Evolutionary conservation across 2,888 invertebrate species (phyloP).

Genomic region (Odontocerum albicorne): DNA sequence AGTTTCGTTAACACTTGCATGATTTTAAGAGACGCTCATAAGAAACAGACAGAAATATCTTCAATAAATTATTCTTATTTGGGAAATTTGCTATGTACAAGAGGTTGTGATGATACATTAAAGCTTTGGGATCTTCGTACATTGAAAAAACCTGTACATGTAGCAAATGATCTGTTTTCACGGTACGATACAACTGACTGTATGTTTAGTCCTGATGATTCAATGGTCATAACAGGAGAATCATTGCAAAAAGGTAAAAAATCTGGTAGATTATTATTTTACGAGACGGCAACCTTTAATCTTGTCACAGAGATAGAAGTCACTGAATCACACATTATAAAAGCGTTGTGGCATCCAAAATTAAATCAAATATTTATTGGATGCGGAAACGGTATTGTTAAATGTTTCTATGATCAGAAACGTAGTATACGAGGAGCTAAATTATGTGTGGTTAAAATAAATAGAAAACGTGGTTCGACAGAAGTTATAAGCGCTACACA

Average conservation of each 20-base stretch:
- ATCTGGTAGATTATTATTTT: constrained; percentile 75
- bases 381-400: constrained; percentile 86
- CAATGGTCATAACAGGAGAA: constrained; percentile 83
- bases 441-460: constrained; percentile 80
- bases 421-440: constrained; percentile 89
- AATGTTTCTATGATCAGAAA: constrained; percentile 88
- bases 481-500: constrained; percentile 90
- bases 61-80: constrained; percentile 88
- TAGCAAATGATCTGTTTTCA: constrained; percentile 72
- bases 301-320: constrained; percentile 74
- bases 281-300: constrained; percentile 75
- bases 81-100: constrained; percentile 73
- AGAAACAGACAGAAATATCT: constrained; percentile 76
- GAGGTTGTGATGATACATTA: constrained; percentile 90
- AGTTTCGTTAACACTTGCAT: constrained; percentile 86
- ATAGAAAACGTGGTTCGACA: constrained; percentile 76
- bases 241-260: constrained; percentile 70
- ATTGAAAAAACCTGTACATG: constrained; percentile 76
- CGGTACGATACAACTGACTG: constrained; percentile 83
- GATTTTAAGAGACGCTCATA: constrained; percentile 78
- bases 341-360: constrained; percentile 94
- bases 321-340: constrained; percentile 80
- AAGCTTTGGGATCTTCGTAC: constrained; percentile 93
- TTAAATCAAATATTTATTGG: constrained; percentile 96
- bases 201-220: constrained; percentile 91